phyloP scores from a whole-genome alignment of 2,113 vertebrate species.

The Australoheros scitulus region DNA sequence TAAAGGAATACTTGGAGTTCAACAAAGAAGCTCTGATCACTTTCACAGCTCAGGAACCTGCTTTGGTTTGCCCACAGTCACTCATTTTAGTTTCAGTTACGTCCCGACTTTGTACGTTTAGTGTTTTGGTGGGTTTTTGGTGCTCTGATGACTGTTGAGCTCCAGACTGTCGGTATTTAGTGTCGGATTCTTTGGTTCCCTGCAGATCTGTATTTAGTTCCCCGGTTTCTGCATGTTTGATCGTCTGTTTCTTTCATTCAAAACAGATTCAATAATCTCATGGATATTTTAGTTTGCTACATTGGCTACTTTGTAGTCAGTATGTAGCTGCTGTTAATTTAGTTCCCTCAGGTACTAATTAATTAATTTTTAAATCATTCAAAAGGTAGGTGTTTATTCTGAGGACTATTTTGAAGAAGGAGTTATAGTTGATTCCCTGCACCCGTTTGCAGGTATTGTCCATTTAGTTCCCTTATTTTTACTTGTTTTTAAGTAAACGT shows the following conservation, averaged over 20 bases:
- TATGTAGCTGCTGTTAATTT: neutral
- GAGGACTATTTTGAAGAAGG: too few species aligned
- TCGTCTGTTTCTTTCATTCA: neutral
- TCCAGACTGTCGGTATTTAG: rapidly evolving
- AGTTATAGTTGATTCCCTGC: too few species aligned
- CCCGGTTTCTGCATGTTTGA: neutral
- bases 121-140: neutral
- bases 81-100: neutral
- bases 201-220: neutral
- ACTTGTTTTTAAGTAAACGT: too few species aligned
- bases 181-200: neutral
- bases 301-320: neutral
- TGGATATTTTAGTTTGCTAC: neutral
- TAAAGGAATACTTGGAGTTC: conserved; percentile 21
- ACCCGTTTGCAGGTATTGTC: too few species aligned
- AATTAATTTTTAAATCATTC: neutral
- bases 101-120: too few species aligned
- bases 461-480: too few species aligned
- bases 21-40: conserved; percentile 1
- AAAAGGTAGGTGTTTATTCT: neutral
- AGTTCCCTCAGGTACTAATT: neutral
- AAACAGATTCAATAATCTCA: neutral
- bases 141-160: neutral
- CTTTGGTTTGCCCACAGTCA: neutral
- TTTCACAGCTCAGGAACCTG: neutral